A percentile compares a stretch with the other conserved stretches of the same genome.
Evolutionary conservation across 2,113 vertebrate genomes (phyloP).

Genomic region (Setophaga kirtlandii): DNA sequence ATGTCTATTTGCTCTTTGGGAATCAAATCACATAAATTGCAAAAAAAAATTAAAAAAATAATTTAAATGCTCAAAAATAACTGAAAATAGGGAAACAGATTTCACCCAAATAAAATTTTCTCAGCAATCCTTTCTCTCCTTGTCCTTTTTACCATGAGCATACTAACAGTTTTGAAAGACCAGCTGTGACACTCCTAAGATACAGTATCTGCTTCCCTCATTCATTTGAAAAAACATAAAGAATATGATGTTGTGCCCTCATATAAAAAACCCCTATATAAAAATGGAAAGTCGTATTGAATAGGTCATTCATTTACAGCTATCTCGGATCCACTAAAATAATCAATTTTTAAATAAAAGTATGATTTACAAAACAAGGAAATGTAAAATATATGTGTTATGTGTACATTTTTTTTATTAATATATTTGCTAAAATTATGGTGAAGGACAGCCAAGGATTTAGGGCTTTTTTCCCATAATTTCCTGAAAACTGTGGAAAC

Average conservation of each 20-base stretch:
- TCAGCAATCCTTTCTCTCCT: not conserved
- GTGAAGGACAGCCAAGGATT: not conserved
- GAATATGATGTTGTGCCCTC: not conserved
- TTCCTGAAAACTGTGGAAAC: not conserved
- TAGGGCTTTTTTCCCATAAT: accelerated
- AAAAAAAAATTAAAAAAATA: not conserved
- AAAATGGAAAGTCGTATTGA: not conserved
- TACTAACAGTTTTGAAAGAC: not conserved
- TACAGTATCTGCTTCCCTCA: not conserved
- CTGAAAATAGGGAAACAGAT: not conserved
- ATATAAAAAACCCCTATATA: not conserved
- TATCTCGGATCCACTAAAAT: not conserved
- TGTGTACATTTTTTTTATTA: not conserved
- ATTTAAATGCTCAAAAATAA: not conserved
- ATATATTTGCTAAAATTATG: not conserved
- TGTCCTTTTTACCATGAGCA: not conserved
- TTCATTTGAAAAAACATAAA: not conserved
- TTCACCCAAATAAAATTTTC: not conserved
- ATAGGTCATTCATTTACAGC: not conserved
- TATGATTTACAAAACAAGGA: not conserved
- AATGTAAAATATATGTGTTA: not conserved
- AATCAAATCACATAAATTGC: not conserved
- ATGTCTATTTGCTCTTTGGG: not conserved
- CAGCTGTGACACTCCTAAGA: not conserved
- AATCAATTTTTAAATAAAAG: not conserved